Percentiles rank a stretch among this genome's conserved stretches.
phyloP scores from a whole-genome alignment of 2,888 invertebrate genomes.

The Laothoe populi region DNA sequence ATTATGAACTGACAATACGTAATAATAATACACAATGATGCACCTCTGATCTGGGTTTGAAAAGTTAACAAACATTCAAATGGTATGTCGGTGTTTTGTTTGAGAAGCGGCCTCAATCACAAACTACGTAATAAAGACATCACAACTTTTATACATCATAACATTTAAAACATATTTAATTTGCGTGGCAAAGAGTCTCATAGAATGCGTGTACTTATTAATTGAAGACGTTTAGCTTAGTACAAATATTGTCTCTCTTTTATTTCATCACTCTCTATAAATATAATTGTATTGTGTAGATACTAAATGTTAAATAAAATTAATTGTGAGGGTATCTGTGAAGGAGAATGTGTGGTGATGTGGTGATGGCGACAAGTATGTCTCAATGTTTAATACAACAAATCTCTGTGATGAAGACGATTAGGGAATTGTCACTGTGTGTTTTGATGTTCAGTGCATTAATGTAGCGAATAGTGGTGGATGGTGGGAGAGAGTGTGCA shows the following conservation, averaged over 20 bases:
- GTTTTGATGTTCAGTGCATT: conserved; percentile 67
- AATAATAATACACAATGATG: neutral
- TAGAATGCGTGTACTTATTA: conserved; percentile 74
- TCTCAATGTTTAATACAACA: conserved; percentile 67
- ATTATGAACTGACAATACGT: conserved; percentile 35
- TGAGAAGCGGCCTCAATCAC: conserved; percentile 57
- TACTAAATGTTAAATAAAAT: conserved; percentile 64
- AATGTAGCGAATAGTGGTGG: conserved; percentile 47
- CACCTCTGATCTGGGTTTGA: neutral
- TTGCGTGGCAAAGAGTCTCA: conserved; percentile 75
- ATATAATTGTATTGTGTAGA: conserved; percentile 65
- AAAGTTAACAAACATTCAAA: neutral
- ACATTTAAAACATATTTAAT: conserved; percentile 50
- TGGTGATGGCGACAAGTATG: conserved; percentile 68
- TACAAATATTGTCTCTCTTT: conserved; percentile 83
- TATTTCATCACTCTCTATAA: conserved; percentile 80
- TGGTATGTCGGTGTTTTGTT: conserved; percentile 5
- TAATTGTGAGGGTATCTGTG: conserved; percentile 62
- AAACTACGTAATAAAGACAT: conserved; percentile 73
- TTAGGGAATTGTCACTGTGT: conserved; percentile 67
- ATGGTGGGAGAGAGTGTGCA: neutral
- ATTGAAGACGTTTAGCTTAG: conserved; percentile 76
- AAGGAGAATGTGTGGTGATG: conserved; percentile 72
- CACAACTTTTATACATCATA: conserved; percentile 64
- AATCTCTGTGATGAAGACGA: conserved; percentile 81